Conservation (phyloP, 1,140 invertebrate species). For the Drosophila obscura region DNA sequence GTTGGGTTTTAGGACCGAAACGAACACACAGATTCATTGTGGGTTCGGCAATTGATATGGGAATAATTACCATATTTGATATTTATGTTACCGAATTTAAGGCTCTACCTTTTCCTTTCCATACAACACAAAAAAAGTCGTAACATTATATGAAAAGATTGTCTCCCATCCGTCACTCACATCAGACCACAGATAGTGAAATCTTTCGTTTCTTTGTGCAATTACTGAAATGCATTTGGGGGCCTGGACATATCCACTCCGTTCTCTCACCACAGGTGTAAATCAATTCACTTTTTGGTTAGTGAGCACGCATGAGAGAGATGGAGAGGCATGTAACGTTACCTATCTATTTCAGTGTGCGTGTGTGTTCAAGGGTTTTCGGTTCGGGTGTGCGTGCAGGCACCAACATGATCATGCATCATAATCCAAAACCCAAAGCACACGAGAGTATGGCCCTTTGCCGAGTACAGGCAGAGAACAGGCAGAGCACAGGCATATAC, state of each 20-base stretch:
- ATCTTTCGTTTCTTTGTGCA: slow-evolving; percentile 14
- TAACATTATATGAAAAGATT: background rate
- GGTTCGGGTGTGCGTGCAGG: slow-evolving; percentile 62
- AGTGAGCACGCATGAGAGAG: background rate
- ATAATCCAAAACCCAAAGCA: slow-evolving; percentile 73
- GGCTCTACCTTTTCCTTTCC: too few species aligned
- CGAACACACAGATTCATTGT: slow-evolving; percentile 16
- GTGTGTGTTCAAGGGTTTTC: slow-evolving; percentile 26
- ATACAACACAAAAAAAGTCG: too few species aligned
- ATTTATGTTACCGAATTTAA: slow-evolving; percentile 8
- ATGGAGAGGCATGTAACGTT: slow-evolving; percentile 38
- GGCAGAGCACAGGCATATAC: slow-evolving; percentile 4
- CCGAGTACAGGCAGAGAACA: slow-evolving; percentile 2
- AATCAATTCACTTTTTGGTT: slow-evolving; percentile 70
- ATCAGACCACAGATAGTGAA: background rate
- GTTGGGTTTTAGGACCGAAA: slow-evolving; percentile 1
- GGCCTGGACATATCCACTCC: slow-evolving; percentile 7
- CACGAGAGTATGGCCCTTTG: background rate
- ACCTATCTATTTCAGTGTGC: slow-evolving; percentile 24
- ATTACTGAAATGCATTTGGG: slow-evolving; percentile 58
- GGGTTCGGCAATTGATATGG: slow-evolving; percentile 46
- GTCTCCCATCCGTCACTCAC: background rate
- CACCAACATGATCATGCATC: slow-evolving; percentile 77
- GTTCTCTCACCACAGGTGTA: slow-evolving; percentile 63
- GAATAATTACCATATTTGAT: slow-evolving; percentile 24